phyloP scores from a whole-genome alignment of 2,113 vertebrate genomes.

The Pluvianellus socialis region DNA sequence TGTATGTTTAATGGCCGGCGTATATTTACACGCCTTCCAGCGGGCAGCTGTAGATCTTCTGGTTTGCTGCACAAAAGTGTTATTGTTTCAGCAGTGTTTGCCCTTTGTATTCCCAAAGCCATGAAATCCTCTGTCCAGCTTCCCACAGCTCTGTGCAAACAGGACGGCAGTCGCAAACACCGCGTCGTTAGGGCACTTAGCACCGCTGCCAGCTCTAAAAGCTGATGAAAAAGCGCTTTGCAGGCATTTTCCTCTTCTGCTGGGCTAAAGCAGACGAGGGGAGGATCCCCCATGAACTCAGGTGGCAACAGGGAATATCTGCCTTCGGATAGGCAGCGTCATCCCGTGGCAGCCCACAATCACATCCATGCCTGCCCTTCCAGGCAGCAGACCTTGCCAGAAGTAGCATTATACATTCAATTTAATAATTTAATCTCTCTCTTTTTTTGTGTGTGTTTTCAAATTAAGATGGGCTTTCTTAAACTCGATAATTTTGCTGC shows the following conservation, averaged over 20 bases:
- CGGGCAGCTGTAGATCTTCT: background rate
- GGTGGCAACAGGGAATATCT: background rate
- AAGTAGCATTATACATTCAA: background rate
- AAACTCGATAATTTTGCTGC: background rate
- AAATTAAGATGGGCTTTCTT: background rate
- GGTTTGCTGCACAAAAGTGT: constrained; percentile 14
- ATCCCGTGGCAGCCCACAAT: background rate
- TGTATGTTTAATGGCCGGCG: background rate
- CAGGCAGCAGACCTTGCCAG: background rate
- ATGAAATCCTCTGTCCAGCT: background rate
- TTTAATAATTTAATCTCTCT: background rate
- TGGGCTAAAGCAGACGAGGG: background rate
- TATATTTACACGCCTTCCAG: background rate
- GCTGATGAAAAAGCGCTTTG: background rate
- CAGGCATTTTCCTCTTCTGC: background rate
- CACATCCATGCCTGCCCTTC: background rate
- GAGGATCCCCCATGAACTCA: background rate
- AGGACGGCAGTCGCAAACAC: background rate
- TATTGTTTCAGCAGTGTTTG: background rate
- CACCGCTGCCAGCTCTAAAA: background rate
- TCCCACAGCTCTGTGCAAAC: background rate
- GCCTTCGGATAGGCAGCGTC: background rate
- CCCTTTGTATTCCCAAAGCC: background rate
- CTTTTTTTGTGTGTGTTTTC: background rate
- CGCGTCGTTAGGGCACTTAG: background rate